Percentiles rank a stretch among this genome's conserved stretches.
phyloP scores from a whole-genome alignment of 2,888 invertebrate species.

The Tromatobia lineatoria region DNA sequence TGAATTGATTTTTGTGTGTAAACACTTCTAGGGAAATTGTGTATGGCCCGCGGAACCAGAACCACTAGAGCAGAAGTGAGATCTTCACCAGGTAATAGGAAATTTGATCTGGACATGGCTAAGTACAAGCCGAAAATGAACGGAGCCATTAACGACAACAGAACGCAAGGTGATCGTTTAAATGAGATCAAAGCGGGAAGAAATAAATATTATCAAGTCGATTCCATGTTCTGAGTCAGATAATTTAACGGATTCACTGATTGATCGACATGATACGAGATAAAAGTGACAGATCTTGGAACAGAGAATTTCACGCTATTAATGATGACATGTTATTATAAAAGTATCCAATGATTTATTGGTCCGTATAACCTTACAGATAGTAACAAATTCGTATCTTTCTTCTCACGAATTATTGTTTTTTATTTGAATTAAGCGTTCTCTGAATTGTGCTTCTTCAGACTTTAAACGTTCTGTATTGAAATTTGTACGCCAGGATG shows the following conservation, averaged over 20 bases:
- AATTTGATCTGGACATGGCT: constrained; percentile 10
- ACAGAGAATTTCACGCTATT: neutral
- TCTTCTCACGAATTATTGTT: constrained; percentile 46
- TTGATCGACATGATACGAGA: neutral
- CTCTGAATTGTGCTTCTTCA: constrained; percentile 62
- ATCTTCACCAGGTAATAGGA: constrained; percentile 1
- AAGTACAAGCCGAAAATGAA: constrained; percentile 47
- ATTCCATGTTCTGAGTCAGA: constrained; percentile 2
- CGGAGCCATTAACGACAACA: constrained; percentile 17
- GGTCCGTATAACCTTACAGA: constrained; percentile 1
- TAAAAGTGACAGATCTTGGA: neutral
- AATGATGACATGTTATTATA: constrained; percentile 21
- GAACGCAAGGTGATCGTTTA: constrained; percentile 88
- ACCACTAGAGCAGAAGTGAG: constrained; percentile 23
- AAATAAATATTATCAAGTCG: constrained; percentile 60
- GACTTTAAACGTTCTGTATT: constrained; percentile 38
- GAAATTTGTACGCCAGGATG: constrained; percentile 58
- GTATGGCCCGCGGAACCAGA: constrained; percentile 44
- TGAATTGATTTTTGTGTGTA: neutral
- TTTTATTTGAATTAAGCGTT: constrained; percentile 59
- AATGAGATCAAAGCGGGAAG: constrained; percentile 85
- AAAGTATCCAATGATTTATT: constrained; percentile 49
- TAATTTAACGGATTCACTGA: constrained; percentile 13
- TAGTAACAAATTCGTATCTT: constrained; percentile 20
- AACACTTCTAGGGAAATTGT: constrained; percentile 59